phyloP scores from a whole-genome alignment of 2,888 invertebrate genomes.

The Encarsia formosa region DNA sequence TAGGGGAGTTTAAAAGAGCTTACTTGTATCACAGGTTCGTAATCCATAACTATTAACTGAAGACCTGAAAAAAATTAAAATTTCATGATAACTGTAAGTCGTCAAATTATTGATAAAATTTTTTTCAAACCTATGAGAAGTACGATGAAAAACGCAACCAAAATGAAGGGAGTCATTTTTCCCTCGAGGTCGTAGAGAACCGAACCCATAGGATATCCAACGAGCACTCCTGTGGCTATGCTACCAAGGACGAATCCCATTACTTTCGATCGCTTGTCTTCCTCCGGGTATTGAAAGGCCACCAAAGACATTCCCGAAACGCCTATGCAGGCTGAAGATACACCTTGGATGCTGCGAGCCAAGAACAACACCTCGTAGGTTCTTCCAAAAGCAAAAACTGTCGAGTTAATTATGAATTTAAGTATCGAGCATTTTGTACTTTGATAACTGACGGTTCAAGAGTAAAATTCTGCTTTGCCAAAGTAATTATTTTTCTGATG shows the following conservation, averaged over 20 bases:
- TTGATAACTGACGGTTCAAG: no score
- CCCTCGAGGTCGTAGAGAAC: slow-evolving; percentile 72
- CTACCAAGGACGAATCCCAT: slow-evolving; percentile 81
- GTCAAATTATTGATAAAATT: no score
- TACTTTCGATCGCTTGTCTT: slow-evolving; percentile 60
- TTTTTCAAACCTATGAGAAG: slow-evolving; percentile 48
- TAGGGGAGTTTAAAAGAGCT: no score
- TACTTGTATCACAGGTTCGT: slow-evolving; percentile 37
- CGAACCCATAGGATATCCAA: slow-evolving; percentile 79
- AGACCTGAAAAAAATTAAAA: slow-evolving; percentile 33
- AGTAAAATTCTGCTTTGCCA: neutral
- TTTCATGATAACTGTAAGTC: neutral
- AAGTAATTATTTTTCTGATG: neutral
- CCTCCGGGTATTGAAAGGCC: slow-evolving; percentile 57
- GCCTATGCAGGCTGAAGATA: slow-evolving; percentile 75
- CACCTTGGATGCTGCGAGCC: slow-evolving; percentile 74
- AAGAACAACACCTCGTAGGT: slow-evolving; percentile 65
- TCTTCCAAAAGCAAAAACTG: slow-evolving; percentile 74
- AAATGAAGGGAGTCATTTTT: slow-evolving; percentile 69
- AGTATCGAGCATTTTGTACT: no score
- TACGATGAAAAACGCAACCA: slow-evolving; percentile 61
- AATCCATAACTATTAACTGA: slow-evolving; percentile 42
- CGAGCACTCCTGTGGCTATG: slow-evolving; percentile 73
- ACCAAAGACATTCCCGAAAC: slow-evolving; percentile 79
- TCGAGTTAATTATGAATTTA: no score